Percentiles rank a stretch among this genome's conserved stretches.
phyloP scores from a whole-genome alignment of 2,797 vertebrate genomes.

The Enteromius anoplus region DNA sequence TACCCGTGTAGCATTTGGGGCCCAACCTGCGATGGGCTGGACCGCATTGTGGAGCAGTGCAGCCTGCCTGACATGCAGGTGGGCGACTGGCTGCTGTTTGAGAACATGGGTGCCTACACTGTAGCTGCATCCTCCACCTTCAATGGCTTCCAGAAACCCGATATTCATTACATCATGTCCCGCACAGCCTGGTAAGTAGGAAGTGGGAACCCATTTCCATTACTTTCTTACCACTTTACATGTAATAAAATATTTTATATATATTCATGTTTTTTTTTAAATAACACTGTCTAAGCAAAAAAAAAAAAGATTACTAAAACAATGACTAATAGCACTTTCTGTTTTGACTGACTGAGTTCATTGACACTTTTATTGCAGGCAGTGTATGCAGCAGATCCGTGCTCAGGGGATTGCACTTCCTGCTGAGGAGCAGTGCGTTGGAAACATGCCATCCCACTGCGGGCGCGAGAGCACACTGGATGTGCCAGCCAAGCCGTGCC shows the following conservation, averaged over 20 bases:
- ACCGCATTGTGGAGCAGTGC: constrained; percentile 92
- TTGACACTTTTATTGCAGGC: constrained; percentile 71
- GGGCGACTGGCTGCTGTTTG: constrained; percentile 96
- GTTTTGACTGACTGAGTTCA: neutral
- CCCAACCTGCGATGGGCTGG: constrained; percentile 94
- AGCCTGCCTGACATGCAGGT: constrained; percentile 89
- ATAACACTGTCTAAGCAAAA: neutral
- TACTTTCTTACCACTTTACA: no score
- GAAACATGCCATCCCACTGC: constrained; percentile 83
- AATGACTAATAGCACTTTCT: neutral
- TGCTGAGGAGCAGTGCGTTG: constrained; percentile 75
- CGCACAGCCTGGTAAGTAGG: constrained; percentile 86
- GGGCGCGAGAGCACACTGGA: constrained; percentile 88
- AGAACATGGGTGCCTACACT: constrained; percentile 98
- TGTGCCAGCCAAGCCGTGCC: constrained; percentile 79
- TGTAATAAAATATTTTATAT: no score
- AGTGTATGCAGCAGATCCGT: constrained; percentile 86
- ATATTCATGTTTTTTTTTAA: neutral
- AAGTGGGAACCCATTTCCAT: neutral
- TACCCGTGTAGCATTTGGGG: constrained; percentile 97
- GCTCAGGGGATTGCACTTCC: constrained; percentile 75
- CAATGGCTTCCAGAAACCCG: constrained; percentile 94
- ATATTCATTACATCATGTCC: constrained; percentile 91
- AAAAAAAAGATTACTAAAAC: neutral
- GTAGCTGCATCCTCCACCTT: constrained; percentile 94